Base-by-base conservation (phyloP, 2,797 vertebrate genomes). In the Tokudaia tokunoshimensis region DNA sequence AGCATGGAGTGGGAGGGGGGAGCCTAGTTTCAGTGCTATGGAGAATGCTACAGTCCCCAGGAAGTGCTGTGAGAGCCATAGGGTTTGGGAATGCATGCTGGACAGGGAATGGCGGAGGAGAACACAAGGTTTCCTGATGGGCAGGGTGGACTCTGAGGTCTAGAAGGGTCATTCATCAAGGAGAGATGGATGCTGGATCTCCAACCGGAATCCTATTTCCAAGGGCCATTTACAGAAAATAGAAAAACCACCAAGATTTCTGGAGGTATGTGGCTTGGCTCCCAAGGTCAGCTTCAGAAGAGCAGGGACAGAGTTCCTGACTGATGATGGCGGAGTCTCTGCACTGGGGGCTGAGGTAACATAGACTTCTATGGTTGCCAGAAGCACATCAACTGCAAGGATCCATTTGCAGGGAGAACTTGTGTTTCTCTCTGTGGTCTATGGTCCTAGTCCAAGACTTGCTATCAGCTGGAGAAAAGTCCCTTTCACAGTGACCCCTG, bases 211-310 rank as follows among this genome's bases (percentile, higher is more conserved):
- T 70, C 72, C 44, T 26, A 9, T 80, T 94, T 82, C 80, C 63
- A 76, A 72, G 15, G 50, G 34, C n/a, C 88, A 10, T 83, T 92
- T 80, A 75, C 29, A 59, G 76, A 89, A 93, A 90, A 22, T 24
- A 80, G 83, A 87, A 84, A 88, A 96, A 57, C 4, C 31, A 55
- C 47, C 72, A 82, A 72, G 9, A 55, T 90, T 82, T 89, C 81
- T 90, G 44, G n/a, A 87, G 55, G 22, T 37, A 0, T 3, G 4
- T 47, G 55, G 34, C 0, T 0, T 80, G 80, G 89, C 47, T n/a
- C 94, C 50, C 14, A 41, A 67, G 34, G 17, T 52, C 22, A 3
- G 19, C 70, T 63, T 70, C 76, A 13, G 44, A 65, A 78, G n/a
- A 89, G 5, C 26, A 70, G n/a, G 34, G 55, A 3, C 44, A 3